Evolutionary conservation across 2,888 invertebrate species (phyloP), one percentile per base, ranked within the genome.

Genomic region (Cordylochernes scorpioides): DNA sequence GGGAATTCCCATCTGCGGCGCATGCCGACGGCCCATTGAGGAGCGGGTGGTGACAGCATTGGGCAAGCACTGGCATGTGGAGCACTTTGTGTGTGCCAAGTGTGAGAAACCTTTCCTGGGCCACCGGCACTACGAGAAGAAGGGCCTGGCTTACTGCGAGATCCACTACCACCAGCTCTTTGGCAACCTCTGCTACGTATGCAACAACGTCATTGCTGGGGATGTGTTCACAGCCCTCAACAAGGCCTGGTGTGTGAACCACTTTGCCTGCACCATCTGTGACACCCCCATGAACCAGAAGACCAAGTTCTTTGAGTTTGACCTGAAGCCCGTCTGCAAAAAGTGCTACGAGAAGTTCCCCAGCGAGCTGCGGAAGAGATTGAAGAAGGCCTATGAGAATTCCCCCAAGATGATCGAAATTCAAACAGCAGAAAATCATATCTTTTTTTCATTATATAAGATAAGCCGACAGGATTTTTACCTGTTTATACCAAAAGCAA

Each of bases 1-100:
- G 91, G 94, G 94, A 16, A 88, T 99, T 40, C 94, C 97, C n/a
- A 97, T 99, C 44, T 99, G 97, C 54, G 97, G 94, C 17, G 97
- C 97, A 29, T 97, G 97, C 53, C 72, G 94, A 29, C 71, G 94
- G 16, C 97, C 97, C 2, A 94, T 97, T 42, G 97, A 99, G 54
- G 97, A 97, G 54, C 64, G 97, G 35, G 88, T 99, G 16, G 91
- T 97, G 7, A 94, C 94, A 17, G 97, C 97, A 8, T 60, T 97
- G 16, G 97, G 88, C 16, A 91, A 91, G 57, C 80, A 88, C 51
- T 91, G 88, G 88, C 91, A 94, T 54, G 88, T 91, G 15, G 88
- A 88, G 72, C 97, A 99, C 59, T 97, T 97, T 54, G 97, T 94
- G 2, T 99, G 97, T 55, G 91, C 94, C 41, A 91, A 91, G 56